A percentile compares a stretch with the other conserved stretches of the same genome.
phyloP scores from a whole-genome alignment of 2,797 vertebrate genomes.

The Salmo trutta region DNA sequence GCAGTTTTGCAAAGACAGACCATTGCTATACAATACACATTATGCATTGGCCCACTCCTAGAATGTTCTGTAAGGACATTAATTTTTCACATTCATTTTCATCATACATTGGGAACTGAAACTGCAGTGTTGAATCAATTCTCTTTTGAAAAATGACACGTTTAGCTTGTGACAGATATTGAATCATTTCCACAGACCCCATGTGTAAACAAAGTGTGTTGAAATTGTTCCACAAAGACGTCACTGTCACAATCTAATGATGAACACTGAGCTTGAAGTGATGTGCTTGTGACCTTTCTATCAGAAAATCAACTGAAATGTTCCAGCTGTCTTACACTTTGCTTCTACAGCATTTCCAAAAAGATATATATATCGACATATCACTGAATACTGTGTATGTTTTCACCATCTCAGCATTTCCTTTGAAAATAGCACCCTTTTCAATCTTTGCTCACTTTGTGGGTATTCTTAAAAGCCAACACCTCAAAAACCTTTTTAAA shows the following conservation, averaged over 20 bases:
- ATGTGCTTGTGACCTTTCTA: too few relatives aligned
- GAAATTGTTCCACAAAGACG: constrained; percentile 12
- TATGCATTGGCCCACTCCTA: too few relatives aligned
- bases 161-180: constrained; percentile 1
- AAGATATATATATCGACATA: neutral
- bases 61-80: neutral
- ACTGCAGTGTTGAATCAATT: neutral
- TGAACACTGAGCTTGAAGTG: neutral
- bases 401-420: neutral
- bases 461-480: neutral
- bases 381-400: neutral
- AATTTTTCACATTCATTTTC: neutral
- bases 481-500: neutral
- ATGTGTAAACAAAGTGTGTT: constrained; percentile 13
- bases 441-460: neutral
- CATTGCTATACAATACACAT: too few relatives aligned
- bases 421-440: neutral
- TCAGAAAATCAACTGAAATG: too few relatives aligned
- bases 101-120: neutral
- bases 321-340: neutral
- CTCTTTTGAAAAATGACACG: neutral
- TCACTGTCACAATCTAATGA: constrained; percentile 11
- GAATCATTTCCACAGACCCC: constrained; percentile 5
- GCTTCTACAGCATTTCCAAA: neutral
- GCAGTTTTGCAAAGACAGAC: neutral